A percentile compares a stretch with the other conserved stretches of the same genome.
These are phyloP conservation scores for Calyptommatus sinebrachiatus DNA, from an alignment of 2,113 vertebrate genomes.

Conservation along the genomic window DNA sequence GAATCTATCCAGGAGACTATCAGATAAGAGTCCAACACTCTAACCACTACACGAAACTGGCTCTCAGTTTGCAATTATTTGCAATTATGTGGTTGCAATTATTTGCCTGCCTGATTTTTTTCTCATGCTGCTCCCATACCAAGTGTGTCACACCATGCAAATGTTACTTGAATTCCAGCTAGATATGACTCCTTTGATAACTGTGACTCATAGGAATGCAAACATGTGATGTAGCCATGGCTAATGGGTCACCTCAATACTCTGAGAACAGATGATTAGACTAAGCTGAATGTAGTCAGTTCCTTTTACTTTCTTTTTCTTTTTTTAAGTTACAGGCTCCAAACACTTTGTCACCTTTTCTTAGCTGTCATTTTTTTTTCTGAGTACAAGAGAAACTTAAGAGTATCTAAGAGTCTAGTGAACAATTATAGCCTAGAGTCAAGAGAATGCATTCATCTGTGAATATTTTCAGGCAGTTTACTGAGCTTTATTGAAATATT, in stretches of 20 bases:
- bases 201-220: background rate
- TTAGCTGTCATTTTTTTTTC: conserved; percentile 12
- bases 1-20: no score
- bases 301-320: conserved; percentile 2
- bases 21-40: no score
- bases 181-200: background rate
- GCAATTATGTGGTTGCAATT: background rate
- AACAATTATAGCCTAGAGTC: background rate
- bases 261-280: background rate
- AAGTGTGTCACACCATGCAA: background rate
- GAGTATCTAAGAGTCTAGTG: background rate
- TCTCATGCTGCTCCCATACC: background rate
- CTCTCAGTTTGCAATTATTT: no score
- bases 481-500: conserved; percentile 2
- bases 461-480: conserved; percentile 6
- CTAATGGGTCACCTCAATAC: background rate
- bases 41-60: no score
- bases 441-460: background rate
- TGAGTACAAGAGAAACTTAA: conserved; percentile 1
- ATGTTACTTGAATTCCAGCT: background rate
- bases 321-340: background rate
- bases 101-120: background rate
- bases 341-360: conserved; percentile 8
- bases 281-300: background rate
- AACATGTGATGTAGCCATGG: background rate